These are phyloP conservation scores for Nasonovia ribisnigri DNA, from an alignment of 2,888 invertebrate genomes.

Conservation along the genomic window DNA sequence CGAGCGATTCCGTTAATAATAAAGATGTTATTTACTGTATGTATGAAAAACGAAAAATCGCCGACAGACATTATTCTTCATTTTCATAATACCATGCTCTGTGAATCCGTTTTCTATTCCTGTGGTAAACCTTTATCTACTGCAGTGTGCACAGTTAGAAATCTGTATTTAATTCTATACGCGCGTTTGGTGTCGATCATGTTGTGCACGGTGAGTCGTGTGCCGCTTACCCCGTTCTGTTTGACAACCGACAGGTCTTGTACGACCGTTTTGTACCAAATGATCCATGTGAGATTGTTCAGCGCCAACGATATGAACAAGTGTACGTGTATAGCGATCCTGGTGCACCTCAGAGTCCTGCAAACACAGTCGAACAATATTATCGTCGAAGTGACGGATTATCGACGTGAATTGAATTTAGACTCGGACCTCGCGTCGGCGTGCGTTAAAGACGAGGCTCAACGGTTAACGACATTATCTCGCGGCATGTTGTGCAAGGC, in stretches of 20 bases:
- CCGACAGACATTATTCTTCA: background rate
- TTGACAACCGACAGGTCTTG: constrained; percentile 74
- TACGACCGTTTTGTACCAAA: constrained; percentile 80
- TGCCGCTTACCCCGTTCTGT: constrained; percentile 74
- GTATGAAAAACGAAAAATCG: too few species aligned
- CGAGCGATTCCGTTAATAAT: too few species aligned
- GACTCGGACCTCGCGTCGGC: background rate
- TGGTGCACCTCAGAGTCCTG: constrained; percentile 79
- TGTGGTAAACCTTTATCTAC: background rate
- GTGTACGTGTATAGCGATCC: constrained; percentile 83
- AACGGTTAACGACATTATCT: background rate
- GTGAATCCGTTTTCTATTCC: background rate
- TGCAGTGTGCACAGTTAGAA: background rate
- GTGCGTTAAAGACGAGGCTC: background rate
- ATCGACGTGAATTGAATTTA: background rate
- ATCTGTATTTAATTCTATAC: too few species aligned
- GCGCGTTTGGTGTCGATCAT: too few species aligned
- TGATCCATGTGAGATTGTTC: constrained; percentile 82
- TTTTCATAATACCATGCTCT: background rate
- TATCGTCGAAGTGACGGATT: background rate
- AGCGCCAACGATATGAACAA: constrained; percentile 82
- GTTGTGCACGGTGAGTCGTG: too few species aligned
- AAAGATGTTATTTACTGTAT: too few species aligned
- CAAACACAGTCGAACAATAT: constrained; percentile 55
- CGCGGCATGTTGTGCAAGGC: background rate